These are phyloP conservation scores for Lophius americanus DNA, from an alignment of 2,797 vertebrate species.

Conservation along the genomic window DNA sequence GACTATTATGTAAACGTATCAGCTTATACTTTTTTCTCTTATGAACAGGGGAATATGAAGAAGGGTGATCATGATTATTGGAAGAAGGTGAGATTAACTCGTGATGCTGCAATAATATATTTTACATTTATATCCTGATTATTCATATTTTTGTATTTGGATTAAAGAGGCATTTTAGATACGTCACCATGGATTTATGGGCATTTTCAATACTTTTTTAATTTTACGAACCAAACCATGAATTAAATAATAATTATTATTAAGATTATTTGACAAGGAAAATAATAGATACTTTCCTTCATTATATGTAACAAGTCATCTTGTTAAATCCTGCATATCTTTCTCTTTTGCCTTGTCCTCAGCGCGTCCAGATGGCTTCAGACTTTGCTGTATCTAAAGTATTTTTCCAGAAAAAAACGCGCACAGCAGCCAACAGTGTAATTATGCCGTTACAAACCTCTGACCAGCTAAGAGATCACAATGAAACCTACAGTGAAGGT, in stretches of 20 bases:
- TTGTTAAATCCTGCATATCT: not conserved
- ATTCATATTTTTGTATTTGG: not conserved
- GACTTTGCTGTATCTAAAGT: slow-evolving; percentile 84
- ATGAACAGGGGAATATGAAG: slow-evolving; percentile 69
- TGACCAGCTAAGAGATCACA: slow-evolving; percentile 84
- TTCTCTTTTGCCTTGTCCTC: slow-evolving; percentile 3
- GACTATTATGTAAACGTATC: slow-evolving; percentile 9
- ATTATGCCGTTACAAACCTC: slow-evolving; percentile 72
- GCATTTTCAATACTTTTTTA: not conserved
- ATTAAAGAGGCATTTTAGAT: not conserved
- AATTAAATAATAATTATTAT: not conserved
- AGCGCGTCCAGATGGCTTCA: slow-evolving; percentile 85
- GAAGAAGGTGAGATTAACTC: slow-evolving; percentile 78
- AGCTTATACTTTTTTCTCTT: slow-evolving; percentile 41
- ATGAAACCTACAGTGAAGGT: slow-evolving; percentile 89
- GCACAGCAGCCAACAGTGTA: slow-evolving; percentile 38
- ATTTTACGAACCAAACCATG: not conserved
- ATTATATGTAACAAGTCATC: too few species aligned
- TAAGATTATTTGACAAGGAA: not conserved
- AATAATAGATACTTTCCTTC: not conserved
- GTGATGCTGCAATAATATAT: not conserved
- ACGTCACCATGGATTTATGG: not conserved
- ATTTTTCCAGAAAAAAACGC: slow-evolving; percentile 71
- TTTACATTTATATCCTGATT: not conserved
- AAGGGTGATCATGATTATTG: slow-evolving; percentile 76